Evolutionary conservation across 2,113 vertebrate genomes (phyloP).

Genomic region (Corydoras maculifer): DNA sequence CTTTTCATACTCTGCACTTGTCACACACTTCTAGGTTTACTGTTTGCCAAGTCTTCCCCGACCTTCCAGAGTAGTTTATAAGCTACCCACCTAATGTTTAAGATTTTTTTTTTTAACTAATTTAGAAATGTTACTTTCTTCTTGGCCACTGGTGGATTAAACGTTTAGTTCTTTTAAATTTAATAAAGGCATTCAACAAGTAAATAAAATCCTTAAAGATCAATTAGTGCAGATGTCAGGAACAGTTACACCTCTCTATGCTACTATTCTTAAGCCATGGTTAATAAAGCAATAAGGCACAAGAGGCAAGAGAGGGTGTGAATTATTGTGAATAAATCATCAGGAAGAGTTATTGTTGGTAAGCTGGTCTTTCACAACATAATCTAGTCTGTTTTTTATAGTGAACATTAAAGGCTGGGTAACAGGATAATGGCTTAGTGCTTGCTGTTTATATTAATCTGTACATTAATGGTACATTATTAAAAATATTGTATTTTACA

Average conservation of each 20-base stretch:
- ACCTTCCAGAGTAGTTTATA: conserved; percentile 19
- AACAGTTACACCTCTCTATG: neutral
- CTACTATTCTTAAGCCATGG: no score
- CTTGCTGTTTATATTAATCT: no score
- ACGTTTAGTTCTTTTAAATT: conserved; percentile 6
- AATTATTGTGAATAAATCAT: no score
- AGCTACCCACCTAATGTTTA: conserved; percentile 15
- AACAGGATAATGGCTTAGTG: no score
- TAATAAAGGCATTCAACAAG: conserved; percentile 31
- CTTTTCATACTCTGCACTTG: conserved; percentile 59
- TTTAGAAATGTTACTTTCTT: conserved; percentile 1
- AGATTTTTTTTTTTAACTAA: conserved; percentile 11
- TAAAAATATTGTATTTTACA: no score
- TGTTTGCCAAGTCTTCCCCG: conserved; percentile 6
- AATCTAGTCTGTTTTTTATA: no score
- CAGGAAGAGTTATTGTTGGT: no score
- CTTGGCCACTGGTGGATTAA: neutral
- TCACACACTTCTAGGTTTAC: conserved; percentile 59
- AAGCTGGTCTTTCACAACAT: no score
- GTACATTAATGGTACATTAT: no score
- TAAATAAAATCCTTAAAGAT: conserved; percentile 25
- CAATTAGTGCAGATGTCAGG: conserved; percentile 22
- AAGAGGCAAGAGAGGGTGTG: no score
- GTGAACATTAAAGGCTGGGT: no score
- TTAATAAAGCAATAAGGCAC: no score